These are phyloP conservation scores for Rhinolophus ferrumequinum DNA, from an alignment of 2,113 vertebrate genomes.

Conservation along the genomic window DNA sequence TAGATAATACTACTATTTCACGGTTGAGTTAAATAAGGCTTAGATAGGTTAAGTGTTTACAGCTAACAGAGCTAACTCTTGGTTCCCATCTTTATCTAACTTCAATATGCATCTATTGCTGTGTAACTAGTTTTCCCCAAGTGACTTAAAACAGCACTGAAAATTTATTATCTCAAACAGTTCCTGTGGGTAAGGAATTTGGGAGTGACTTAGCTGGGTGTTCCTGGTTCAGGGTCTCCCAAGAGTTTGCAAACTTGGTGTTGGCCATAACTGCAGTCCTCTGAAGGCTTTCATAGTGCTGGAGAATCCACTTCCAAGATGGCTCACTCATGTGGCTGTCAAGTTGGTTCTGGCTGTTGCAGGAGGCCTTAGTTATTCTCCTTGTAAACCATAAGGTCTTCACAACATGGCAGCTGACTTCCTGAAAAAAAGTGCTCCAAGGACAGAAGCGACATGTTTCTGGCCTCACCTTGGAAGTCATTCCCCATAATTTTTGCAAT, in stretches of 20 bases:
- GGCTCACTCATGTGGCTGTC: too few relatives aligned
- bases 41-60: background rate
- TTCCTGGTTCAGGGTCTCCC: too few relatives aligned
- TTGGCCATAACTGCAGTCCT: too few relatives aligned
- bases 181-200: background rate
- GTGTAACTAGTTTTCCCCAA: background rate
- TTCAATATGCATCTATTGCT: background rate
- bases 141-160: background rate
- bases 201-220: background rate
- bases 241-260: too few relatives aligned
- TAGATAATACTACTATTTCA: background rate
- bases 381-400: background rate
- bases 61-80: background rate
- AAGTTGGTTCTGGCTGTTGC: background rate
- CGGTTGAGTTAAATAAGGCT: background rate
- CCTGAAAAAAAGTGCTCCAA: background rate
- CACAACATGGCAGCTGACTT: background rate
- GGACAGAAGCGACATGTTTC: background rate
- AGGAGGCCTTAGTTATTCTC: background rate
- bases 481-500: background rate
- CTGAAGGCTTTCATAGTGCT: too few relatives aligned
- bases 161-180: background rate
- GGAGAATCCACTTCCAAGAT: too few relatives aligned
- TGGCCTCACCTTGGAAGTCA: background rate
- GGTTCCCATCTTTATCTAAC: background rate